Evolutionary conservation across 2,113 vertebrate species (phyloP).

Genomic region (Microcebus ravelobensis): DNA sequence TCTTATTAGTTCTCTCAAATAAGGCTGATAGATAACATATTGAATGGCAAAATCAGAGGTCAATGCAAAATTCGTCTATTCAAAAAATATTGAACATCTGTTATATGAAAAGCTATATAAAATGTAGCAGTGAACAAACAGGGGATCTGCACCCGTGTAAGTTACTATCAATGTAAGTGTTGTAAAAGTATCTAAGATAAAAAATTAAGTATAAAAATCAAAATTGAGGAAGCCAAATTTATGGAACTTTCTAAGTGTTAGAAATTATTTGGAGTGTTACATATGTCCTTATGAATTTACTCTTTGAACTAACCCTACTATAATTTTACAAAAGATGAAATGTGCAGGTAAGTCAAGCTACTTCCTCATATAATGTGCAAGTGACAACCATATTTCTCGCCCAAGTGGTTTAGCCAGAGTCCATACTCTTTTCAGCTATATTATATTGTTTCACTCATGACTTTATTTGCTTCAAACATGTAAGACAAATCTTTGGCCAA

Average conservation of each 20-base stretch:
- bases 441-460: neutral
- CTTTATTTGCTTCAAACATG: neutral
- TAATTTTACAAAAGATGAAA: neutral
- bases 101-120: neutral
- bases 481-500: neutral
- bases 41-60: neutral
- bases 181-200: neutral
- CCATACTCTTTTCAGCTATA: neutral
- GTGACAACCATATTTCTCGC: neutral
- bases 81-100: neutral
- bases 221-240: neutral
- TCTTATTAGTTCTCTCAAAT: neutral
- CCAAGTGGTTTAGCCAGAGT: neutral
- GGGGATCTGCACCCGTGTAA: accelerated
- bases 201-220: neutral
- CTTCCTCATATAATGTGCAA: neutral
- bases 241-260: neutral
- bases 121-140: neutral
- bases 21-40: neutral
- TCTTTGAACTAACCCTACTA: neutral
- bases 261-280: neutral
- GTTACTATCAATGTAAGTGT: neutral
- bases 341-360: neutral
- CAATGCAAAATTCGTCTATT: neutral
- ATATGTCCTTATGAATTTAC: neutral